These are phyloP conservation scores for Heliconius charithonia DNA, from an alignment of 2,888 invertebrate genomes.

Conservation along the genomic window DNA sequence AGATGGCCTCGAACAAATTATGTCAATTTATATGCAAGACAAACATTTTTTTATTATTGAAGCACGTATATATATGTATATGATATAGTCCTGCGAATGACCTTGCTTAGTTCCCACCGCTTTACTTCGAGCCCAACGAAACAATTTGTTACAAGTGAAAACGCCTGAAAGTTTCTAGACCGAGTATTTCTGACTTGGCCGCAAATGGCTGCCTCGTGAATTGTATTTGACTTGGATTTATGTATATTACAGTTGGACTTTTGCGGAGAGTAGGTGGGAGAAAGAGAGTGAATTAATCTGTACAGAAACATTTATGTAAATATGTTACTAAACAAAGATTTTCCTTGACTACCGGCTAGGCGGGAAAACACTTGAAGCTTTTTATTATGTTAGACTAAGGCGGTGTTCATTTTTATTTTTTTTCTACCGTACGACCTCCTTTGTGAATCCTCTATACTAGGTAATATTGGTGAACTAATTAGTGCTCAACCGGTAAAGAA, in stretches of 20 bases:
- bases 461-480: too few species aligned
- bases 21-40: neutral
- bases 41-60: neutral
- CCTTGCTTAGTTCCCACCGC: conserved; percentile 9
- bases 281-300: neutral
- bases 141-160: conserved; percentile 36
- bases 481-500: too few species aligned
- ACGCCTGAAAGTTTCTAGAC: conserved; percentile 33
- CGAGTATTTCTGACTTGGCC: conserved; percentile 34
- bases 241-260: conserved; percentile 22
- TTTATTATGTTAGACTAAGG: too few species aligned
- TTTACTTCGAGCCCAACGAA: conserved; percentile 23
- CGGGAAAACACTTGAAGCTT: too few species aligned
- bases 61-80: neutral
- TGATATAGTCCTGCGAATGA: neutral
- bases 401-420: too few species aligned
- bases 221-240: conserved; percentile 25
- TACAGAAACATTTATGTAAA: neutral
- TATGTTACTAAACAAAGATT: too few species aligned
- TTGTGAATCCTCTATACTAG: too few species aligned
- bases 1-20: neutral
- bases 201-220: conserved; percentile 31
- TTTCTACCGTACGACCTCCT: too few species aligned
- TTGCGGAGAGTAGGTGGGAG: conserved; percentile 3
- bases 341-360: too few species aligned